Evolutionary conservation across 2,888 invertebrate species (phyloP).

Genomic region (Exephanes ischioxanthus): DNA sequence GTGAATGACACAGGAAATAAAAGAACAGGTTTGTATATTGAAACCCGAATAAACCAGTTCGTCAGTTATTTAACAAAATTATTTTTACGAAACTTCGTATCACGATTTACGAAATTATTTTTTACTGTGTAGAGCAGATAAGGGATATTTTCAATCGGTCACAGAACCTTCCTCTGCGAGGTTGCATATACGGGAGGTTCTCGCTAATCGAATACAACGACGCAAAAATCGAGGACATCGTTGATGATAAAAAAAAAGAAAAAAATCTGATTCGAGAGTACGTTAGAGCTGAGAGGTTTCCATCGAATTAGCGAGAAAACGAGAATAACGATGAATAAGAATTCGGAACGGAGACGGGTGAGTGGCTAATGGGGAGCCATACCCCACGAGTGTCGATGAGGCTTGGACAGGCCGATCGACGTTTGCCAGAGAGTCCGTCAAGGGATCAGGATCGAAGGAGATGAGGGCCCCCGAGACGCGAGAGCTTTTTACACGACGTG

Average conservation of each 20-base stretch:
- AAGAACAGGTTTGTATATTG: too few relatives aligned
- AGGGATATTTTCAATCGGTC: too few relatives aligned
- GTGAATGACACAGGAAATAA: too few relatives aligned
- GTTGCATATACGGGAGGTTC: neutral
- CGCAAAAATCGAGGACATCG: neutral
- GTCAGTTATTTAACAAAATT: too few relatives aligned
- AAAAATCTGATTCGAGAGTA: neutral
- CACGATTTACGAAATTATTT: too few relatives aligned
- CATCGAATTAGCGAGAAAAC: constrained; percentile 66
- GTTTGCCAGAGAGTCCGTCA: constrained; percentile 67
- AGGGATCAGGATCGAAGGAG: constrained; percentile 40
- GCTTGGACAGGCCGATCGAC: constrained; percentile 78
- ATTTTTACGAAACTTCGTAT: too few relatives aligned
- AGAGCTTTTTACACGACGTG: constrained; percentile 81
- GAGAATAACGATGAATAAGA: constrained; percentile 47
- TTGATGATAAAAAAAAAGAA: neutral
- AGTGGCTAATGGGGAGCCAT: constrained; percentile 68
- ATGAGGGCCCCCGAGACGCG: constrained; percentile 67
- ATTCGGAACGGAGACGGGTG: constrained; percentile 42
- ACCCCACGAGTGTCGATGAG: constrained; percentile 79
- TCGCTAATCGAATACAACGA: neutral
- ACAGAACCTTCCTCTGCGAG: too few relatives aligned
- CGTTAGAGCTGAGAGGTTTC: constrained; percentile 40
- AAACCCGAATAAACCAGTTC: too few relatives aligned
- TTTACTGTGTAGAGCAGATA: too few relatives aligned